These are phyloP conservation scores for Hetaerina americana DNA, from an alignment of 1,140 invertebrate species.

Conservation along the genomic window DNA sequence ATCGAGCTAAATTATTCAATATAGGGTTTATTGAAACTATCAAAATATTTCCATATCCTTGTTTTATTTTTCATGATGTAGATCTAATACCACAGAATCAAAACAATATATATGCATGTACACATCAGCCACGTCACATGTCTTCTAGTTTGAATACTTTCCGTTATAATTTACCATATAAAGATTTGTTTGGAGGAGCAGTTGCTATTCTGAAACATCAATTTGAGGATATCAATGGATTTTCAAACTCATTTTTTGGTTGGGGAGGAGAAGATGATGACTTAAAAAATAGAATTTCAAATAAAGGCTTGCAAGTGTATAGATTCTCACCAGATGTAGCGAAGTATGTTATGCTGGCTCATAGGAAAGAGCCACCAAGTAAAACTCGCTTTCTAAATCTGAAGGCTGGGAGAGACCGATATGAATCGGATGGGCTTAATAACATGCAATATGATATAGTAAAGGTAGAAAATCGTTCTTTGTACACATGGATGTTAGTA, in stretches of 20 bases:
- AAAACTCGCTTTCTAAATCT: constrained; percentile 42
- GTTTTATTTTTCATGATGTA: constrained; percentile 90
- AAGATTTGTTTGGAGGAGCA: constrained; percentile 60
- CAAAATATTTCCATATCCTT: constrained; percentile 58
- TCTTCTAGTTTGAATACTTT: constrained; percentile 83
- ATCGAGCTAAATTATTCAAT: constrained; percentile 88
- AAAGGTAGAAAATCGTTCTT: not conserved
- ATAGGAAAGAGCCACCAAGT: constrained; percentile 48
- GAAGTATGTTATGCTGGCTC: constrained; percentile 62
- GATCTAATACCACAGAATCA: constrained; percentile 83
- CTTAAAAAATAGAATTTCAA: constrained; percentile 48
- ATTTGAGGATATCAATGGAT: constrained; percentile 75
- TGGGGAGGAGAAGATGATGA: constrained; percentile 89
- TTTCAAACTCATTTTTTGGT: constrained; percentile 80
- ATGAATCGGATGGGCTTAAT: constrained; percentile 53
- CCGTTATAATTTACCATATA: constrained; percentile 64
- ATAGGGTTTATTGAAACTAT: constrained; percentile 70
- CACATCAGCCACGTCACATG: constrained; percentile 77
- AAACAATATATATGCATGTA: constrained; percentile 85
- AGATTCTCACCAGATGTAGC: constrained; percentile 57
- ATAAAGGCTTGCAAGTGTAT: constrained; percentile 40
- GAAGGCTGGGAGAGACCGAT: constrained; percentile 38
- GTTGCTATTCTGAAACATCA: constrained; percentile 54
- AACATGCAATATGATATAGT: constrained; percentile 41
- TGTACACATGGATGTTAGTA: not conserved